Percentiles rank a stretch among this genome's conserved stretches.
phyloP scores from a whole-genome alignment of 2,888 invertebrate genomes.

The Andrena flavipes region DNA sequence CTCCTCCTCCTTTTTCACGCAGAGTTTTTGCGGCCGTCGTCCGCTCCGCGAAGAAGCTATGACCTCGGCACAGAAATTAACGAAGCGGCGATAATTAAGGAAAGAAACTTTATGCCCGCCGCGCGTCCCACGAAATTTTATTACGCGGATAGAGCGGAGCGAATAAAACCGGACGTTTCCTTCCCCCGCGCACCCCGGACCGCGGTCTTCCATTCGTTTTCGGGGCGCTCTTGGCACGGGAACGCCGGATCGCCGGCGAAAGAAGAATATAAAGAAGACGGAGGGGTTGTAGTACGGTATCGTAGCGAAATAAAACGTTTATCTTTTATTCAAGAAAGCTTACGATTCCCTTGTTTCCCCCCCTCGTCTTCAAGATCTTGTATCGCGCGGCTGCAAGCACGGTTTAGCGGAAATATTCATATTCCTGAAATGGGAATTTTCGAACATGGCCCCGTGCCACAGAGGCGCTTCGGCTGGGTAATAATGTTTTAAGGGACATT shows the following conservation, averaged over 20 bases:
- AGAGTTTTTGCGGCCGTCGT: constrained; percentile 36
- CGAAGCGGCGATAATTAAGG: constrained; percentile 77
- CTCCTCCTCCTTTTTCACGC: constrained; percentile 23
- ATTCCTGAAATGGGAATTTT: neutral
- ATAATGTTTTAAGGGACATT: too few relatives aligned
- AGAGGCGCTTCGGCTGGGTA: too few relatives aligned
- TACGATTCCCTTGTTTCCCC: constrained; percentile 16
- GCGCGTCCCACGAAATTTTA: constrained; percentile 64
- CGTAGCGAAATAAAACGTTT: constrained; percentile 31
- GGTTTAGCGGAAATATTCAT: neutral
- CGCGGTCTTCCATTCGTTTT: constrained; percentile 37
- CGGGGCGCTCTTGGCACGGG: constrained; percentile 27
- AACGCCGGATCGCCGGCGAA: constrained; percentile 20
- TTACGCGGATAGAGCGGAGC: constrained; percentile 42
- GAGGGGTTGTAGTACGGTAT: neutral
- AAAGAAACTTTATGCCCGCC: constrained; percentile 69
- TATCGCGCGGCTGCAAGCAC: neutral
- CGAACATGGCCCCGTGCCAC: too few relatives aligned
- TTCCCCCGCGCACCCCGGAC: neutral
- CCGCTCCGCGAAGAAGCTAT: constrained; percentile 41
- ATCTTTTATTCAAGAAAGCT: constrained; percentile 22
- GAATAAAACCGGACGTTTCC: constrained; percentile 38
- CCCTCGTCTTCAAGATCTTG: neutral
- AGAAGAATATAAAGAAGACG: neutral
- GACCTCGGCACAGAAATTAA: constrained; percentile 72